Evolutionary conservation across 2,113 vertebrate species (phyloP), one percentile per base, ranked within the genome.

Genomic region (Gnathonemus longibarbis): DNA sequence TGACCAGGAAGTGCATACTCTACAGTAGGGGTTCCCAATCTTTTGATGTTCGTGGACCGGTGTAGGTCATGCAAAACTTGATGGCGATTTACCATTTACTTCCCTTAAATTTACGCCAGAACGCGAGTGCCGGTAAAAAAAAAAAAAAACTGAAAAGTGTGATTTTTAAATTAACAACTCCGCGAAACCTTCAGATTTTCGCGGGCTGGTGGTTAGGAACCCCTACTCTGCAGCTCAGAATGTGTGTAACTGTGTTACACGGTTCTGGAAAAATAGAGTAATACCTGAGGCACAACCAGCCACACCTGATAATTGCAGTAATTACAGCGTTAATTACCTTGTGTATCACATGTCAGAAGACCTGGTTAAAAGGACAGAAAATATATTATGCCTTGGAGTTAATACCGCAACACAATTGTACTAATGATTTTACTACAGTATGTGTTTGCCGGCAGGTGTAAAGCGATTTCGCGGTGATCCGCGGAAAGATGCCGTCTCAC

Each of bases 251-350:
- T 70, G 8, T 66, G 58, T 66, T 70, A 70, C 27, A 31, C 10
- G 62, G 62, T 70, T 31, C 10, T 11, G n/a, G 10, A 13, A 66
- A 66, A 77, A 80, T 2, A 77, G 1, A 39, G 15, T 80, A 42
- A 80, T 42, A 39, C 74, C 19, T 80, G 74, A 31, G 62, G 5
- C 74, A 80, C 48, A 87, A 53, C 21, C 85, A 52, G 49, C 35
- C 5, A 27, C 35, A 19, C 17, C 74, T 80, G 11, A 80, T 42
- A 80, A 80, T 31, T 70, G 35, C 17, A 7, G 74, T 11, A 58
- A 62, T 62, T 19, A 62, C 39, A 42, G 3, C 56, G 35, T n/a
- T 53, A 83, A 45, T 91, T 91, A 93, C 92, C 92, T 93, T 92
- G 92, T 88, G 91, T 86, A 5, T 89, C 88, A 91, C 91, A 90